Evolutionary conservation across 2,113 vertebrate genomes (phyloP).

Genomic region (Cyanistes caeruleus): DNA sequence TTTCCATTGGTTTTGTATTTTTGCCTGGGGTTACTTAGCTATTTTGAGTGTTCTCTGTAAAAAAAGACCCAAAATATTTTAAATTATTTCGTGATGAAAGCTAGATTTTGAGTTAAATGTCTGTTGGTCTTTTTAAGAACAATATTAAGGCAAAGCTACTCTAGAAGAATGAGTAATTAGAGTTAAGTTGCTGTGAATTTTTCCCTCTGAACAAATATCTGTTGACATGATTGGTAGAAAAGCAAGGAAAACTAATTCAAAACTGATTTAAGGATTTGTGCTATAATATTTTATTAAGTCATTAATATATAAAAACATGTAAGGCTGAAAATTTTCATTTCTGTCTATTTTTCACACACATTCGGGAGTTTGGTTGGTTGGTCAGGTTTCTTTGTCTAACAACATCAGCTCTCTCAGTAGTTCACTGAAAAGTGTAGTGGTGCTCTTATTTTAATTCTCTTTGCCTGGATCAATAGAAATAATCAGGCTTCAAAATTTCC

Average conservation of each 20-base stretch:
- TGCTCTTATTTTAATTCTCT: neutral
- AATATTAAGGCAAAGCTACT: neutral
- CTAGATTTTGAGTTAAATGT: neutral
- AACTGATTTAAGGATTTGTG: neutral
- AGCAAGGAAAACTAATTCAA: neutral
- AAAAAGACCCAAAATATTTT: neutral
- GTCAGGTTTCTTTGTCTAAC: neutral
- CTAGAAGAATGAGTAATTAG: neutral
- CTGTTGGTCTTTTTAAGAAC: neutral
- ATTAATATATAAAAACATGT: neutral
- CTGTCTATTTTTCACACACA: neutral
- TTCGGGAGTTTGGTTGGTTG: neutral
- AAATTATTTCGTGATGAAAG: neutral
- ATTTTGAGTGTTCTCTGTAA: neutral
- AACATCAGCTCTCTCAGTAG: neutral
- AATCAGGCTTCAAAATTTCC: neutral
- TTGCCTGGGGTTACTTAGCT: neutral
- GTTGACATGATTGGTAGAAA: neutral
- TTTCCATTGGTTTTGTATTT: neutral
- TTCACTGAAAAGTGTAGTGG: neutral
- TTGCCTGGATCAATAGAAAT: neutral
- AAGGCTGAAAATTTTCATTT: neutral
- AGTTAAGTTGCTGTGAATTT: neutral
- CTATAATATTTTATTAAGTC: neutral
- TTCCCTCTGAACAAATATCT: neutral